Conservation (phyloP, 2,797 vertebrate genomes). For the Manis pentadactyla region DNA sequence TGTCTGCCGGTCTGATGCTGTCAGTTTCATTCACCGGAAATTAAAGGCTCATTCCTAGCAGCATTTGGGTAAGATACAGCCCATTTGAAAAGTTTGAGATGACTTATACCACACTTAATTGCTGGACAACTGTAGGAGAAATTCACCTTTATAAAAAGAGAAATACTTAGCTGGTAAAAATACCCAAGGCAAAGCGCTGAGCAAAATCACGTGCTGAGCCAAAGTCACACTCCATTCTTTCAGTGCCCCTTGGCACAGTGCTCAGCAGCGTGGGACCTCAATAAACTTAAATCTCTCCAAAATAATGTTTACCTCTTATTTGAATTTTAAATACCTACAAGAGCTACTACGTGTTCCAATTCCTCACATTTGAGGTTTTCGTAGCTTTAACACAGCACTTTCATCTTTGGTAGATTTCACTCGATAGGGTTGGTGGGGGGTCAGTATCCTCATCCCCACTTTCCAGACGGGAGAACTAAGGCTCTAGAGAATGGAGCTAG, state of each 20-base stretch:
- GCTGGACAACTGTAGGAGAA: not conserved
- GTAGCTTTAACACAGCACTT: not conserved
- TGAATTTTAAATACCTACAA: not conserved
- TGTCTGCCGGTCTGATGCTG: not conserved
- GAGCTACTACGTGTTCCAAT: not conserved
- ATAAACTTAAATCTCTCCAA: not conserved
- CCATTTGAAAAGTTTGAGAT: not conserved
- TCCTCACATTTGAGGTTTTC: not conserved
- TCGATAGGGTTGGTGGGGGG: not conserved
- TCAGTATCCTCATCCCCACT: not conserved
- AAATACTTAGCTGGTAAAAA: not conserved
- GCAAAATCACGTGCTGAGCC: not conserved
- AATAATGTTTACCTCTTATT: not conserved
- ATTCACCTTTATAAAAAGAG: not conserved
- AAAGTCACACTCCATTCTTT: accelerated
- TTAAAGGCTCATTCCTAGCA: not conserved
- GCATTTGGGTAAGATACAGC: not conserved
- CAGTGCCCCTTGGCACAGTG: accelerated
- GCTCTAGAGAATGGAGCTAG: not conserved
- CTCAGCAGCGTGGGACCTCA: not conserved
- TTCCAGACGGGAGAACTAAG: not conserved
- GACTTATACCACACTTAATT: not conserved
- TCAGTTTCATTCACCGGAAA: not conserved
- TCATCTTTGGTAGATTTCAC: not conserved
- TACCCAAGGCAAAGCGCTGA: not conserved